A percentile compares a stretch with the other conserved stretches of the same genome.
phyloP scores from a whole-genome alignment of 2,797 vertebrate species.

The Melanotaenia pygmaea region DNA sequence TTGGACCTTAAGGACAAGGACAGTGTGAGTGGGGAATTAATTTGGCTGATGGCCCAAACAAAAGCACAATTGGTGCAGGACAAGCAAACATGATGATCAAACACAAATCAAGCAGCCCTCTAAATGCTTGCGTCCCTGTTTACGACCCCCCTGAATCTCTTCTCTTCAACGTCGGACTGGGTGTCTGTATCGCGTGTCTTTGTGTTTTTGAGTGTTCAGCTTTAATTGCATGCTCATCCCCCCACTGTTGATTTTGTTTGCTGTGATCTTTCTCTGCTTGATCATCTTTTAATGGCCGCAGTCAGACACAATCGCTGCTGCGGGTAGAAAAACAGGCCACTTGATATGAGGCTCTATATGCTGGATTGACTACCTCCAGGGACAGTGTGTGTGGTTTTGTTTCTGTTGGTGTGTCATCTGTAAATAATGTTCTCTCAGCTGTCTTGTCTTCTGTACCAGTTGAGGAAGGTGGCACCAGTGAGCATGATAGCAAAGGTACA shows the following conservation, averaged over 20 bases:
- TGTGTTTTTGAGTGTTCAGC: slow-evolving; percentile 41
- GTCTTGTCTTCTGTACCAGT: slow-evolving; percentile 33
- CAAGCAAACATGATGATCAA: slow-evolving; percentile 18
- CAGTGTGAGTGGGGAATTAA: neutral
- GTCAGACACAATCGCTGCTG: slow-evolving; percentile 40
- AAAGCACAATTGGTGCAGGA: slow-evolving; percentile 19
- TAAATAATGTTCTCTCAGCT: slow-evolving; percentile 26
- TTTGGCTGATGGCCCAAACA: neutral
- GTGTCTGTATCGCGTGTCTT: slow-evolving; percentile 32
- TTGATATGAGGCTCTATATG: slow-evolving; percentile 68
- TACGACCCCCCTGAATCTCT: neutral
- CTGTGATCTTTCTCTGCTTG: slow-evolving; percentile 56
- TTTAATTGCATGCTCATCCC: slow-evolving; percentile 58
- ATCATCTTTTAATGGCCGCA: slow-evolving; percentile 65
- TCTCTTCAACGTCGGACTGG: slow-evolving; percentile 10
- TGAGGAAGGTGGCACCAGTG: slow-evolving; percentile 32
- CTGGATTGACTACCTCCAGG: slow-evolving; percentile 39
- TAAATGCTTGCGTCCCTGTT: neutral
- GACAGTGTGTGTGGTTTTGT: slow-evolving; percentile 17
- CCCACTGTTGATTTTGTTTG: slow-evolving; percentile 46
- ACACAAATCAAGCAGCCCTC: slow-evolving; percentile 15
- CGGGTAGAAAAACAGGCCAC: slow-evolving; percentile 28
- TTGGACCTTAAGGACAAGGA: neutral
- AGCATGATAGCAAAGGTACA: slow-evolving; percentile 54
- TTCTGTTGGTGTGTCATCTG: slow-evolving; percentile 29